A percentile compares a stretch with the other conserved stretches of the same genome.
Conservation (phyloP, 2,888 invertebrate species). For the Caenorhabditis sp. region DNA sequence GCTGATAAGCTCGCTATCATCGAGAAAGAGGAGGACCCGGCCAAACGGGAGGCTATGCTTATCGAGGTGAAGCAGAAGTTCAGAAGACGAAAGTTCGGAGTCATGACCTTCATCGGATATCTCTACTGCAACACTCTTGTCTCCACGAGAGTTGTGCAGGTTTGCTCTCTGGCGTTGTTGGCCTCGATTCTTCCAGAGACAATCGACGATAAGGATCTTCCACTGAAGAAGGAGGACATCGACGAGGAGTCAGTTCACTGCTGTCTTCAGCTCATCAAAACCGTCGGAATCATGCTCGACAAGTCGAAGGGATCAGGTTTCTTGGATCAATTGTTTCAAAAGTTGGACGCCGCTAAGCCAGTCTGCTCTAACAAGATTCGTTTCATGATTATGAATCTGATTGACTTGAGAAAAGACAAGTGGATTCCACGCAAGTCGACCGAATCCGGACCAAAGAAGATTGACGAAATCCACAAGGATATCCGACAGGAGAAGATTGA, state of each 20-base stretch:
- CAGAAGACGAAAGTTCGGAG: conserved; percentile 77
- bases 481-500: conserved; percentile 70
- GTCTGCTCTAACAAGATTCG: conserved; percentile 68
- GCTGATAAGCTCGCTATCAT: conserved; percentile 44
- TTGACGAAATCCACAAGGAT: conserved; percentile 74
- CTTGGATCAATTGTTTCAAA: conserved; percentile 61
- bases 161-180: conserved; percentile 70
- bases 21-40: conserved; percentile 70
- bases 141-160: conserved; percentile 67
- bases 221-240: conserved; percentile 18
- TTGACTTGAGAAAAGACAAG: conserved; percentile 66
- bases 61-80: conserved; percentile 70
- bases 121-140: conserved; percentile 72
- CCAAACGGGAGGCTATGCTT: conserved; percentile 68
- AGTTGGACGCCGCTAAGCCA: conserved; percentile 47
- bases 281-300: conserved; percentile 51
- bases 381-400: conserved; percentile 74
- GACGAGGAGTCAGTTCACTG: conserved; percentile 67
- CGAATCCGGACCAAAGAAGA: conserved; percentile 75
- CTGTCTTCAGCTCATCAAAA: conserved; percentile 61
- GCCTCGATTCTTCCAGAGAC: conserved; percentile 16
- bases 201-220: not conserved
- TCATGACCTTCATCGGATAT: conserved; percentile 79
- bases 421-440: conserved; percentile 70
- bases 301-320: conserved; percentile 13